Evolutionary conservation across 2,797 vertebrate species (phyloP).

Genomic region (Anisognathus igniventris): DNA sequence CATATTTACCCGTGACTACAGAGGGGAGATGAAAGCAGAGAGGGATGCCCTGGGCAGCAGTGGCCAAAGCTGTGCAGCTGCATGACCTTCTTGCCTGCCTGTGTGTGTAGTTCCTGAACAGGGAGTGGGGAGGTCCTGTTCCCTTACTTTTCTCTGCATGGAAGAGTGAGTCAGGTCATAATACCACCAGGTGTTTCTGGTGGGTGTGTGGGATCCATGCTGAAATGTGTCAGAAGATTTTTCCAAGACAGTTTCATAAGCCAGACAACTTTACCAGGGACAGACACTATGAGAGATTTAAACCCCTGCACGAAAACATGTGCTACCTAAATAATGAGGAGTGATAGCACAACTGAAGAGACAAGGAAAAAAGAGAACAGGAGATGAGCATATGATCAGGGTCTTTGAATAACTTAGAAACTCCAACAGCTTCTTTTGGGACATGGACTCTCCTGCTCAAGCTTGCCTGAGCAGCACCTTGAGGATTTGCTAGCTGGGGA

Average conservation of each 20-base stretch:
- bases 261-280: not conserved
- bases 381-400: not conserved
- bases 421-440: not conserved
- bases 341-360: not conserved
- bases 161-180: not conserved
- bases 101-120: not conserved
- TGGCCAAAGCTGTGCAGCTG: not conserved
- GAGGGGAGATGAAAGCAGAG: not conserved
- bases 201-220: not conserved
- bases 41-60: not conserved
- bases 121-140: rapidly evolving
- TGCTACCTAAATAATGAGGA: rapidly evolving
- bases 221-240: not conserved
- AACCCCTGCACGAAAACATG: not conserved
- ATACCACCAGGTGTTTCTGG: not conserved
- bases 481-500: not conserved
- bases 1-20: not conserved
- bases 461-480: not conserved
- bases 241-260: not conserved
- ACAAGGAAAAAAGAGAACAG: not conserved
- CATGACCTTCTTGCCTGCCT: not conserved
- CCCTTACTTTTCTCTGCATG: not conserved
- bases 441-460: not conserved
- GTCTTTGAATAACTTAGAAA: not conserved
- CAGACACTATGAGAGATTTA: not conserved